Evolutionary conservation across 2,797 vertebrate genomes (phyloP).

Genomic region (Ctenosaura bakeri): DNA sequence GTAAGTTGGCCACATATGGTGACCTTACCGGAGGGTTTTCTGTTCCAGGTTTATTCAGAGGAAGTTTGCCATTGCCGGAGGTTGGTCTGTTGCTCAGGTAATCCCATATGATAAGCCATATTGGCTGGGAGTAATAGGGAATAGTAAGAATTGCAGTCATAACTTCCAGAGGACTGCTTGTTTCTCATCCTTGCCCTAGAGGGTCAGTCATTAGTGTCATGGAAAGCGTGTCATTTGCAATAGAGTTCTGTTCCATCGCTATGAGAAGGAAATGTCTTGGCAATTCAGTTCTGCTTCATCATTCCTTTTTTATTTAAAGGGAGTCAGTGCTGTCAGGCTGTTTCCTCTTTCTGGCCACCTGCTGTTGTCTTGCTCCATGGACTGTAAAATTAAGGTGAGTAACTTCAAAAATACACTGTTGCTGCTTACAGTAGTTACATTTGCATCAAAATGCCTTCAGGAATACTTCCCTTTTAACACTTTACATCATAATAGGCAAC

Average conservation of each 20-base stretch:
- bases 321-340: conserved; percentile 95
- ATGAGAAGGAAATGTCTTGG: conserved; percentile 36
- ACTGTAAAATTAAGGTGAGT: conserved; percentile 98
- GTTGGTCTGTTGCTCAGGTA: not conserved
- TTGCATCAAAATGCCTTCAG: not conserved
- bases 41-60: no score
- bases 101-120: not conserved
- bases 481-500: no score
- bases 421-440: conserved; percentile 7
- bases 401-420: conserved; percentile 23
- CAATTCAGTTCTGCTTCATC: conserved; percentile 38
- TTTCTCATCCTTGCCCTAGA: conserved; percentile 13
- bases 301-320: conserved; percentile 80
- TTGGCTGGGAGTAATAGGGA: not conserved
- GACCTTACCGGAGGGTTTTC: no score
- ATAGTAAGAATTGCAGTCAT: not conserved
- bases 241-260: conserved; percentile 37
- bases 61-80: no score
- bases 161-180: not conserved
- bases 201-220: not conserved
- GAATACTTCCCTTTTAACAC: not conserved
- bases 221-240: conserved; percentile 36
- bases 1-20: no score
- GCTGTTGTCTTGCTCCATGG: conserved; percentile 95
- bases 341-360: conserved; percentile 95